Evolutionary conservation across 2,113 vertebrate species (phyloP), one percentile per base, ranked within the genome.

Genomic region (Rafetus swinhoei): DNA sequence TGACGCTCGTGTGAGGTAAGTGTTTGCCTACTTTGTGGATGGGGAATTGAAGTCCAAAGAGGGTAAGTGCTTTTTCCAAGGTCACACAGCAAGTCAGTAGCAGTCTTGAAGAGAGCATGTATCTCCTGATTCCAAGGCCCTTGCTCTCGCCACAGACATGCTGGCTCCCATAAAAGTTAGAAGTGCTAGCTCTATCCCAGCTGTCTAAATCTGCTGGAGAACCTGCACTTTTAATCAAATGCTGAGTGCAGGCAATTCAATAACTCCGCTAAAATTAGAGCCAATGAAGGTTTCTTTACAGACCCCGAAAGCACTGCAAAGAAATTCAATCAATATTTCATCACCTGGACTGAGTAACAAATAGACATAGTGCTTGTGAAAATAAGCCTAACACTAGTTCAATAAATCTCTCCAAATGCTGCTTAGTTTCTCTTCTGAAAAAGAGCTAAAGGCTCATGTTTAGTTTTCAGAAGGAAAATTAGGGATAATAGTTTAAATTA

Each of bases 281-380:
- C 14, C 32, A 56, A 0, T 9, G 10, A 92, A 54, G 22, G 86
- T 69, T 87, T 84, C 56, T 54, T 22, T 69, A 13, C 0, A 45
- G 59, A 27, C 60, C 83, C 82, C 74, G 80, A 90, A 91, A 89
- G 59, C 93, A 89, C 85, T 90, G 79, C 2, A 45, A 89, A 83
- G 45, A 27, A 76, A 77, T 59, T 53, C 16, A 55, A 16, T 45
- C 21, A 65, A 89, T 87, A 81, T 76, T 60, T 6, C 5, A 90
- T 14, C 15, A 77, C n/a, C 24, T 9, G 57, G 22, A 59, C 22
- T 54, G 55, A 86, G 53, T 87, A 93, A 87, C 27, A 92, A 94
- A 77, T 76, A 50, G 74, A 86, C 25, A 84, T 89, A 95, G 86
- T 3, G 18, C 72, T 74, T 82, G n/a, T 11, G 83, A 65, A 35